Base-by-base conservation (phyloP, 2,797 vertebrate species). In the Tokudaia tokunoshimensis region DNA sequence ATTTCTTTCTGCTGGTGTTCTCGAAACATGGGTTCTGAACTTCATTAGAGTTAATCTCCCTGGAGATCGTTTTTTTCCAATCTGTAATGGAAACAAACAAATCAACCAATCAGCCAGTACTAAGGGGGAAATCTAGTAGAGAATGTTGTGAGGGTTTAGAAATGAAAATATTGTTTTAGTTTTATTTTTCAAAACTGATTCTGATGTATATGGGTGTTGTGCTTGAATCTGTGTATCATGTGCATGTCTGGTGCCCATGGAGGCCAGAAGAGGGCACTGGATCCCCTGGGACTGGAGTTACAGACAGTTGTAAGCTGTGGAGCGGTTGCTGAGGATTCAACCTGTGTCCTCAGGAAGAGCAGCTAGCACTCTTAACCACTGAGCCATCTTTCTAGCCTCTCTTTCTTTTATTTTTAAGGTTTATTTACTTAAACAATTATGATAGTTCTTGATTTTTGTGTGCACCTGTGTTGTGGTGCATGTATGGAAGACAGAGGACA, bases 21-120 rank as follows among this genome's bases (percentile, higher is more conserved):
- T 74, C 2, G 14, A 34, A 92, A 10, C 1, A 91, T 87, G 70
- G 79, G 75, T 78, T 29, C 52, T 91, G 11, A 22, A n/a, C n/a
- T 97, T 67, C 65, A 44, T 41, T 81, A 57, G 34, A 44, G 29
- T 94, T 91, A 26, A 50, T 94, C 83, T 81, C 93, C 88, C 22
- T 67, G 79, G 41, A 37, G 85, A 81, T 95, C 37, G 84, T 26
- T 70, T 85, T 92, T 78, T 50, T 9, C 87, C 50, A 37, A 50
- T 89, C 59, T 72, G 9, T 57, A 92, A 75, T 75, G 70, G 50
- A 47, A 24, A 88, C 67, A 61, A 44, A 83, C 59, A 61, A n/a
- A 52, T 3, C 13, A 34, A 85, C 6, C 65, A 67, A 75, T 44
- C 31, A 70, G 75, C 34, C 13, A 59, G 59, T 14, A n/a, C 2